These are phyloP conservation scores for Phyto melanocephala DNA, from an alignment of 2,888 invertebrate species.

Conservation along the genomic window DNA sequence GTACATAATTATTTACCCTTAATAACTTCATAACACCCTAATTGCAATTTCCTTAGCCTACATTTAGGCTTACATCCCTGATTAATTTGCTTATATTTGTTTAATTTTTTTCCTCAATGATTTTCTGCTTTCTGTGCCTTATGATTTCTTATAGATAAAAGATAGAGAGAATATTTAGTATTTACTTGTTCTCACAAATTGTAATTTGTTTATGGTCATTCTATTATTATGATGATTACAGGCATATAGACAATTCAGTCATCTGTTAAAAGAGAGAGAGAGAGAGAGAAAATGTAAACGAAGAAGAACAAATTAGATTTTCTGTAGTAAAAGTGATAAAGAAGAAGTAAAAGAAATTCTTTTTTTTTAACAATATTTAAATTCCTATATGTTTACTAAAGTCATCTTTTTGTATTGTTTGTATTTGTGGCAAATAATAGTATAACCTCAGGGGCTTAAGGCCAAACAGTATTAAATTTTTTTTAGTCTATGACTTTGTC, in stretches of 20 bases:
- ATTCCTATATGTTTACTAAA: conserved; percentile 33
- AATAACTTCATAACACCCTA: no score
- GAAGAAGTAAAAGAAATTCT: no score
- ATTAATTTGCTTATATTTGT: conserved; percentile 31
- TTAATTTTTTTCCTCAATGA: conserved; percentile 59
- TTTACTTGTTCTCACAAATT: conserved; percentile 49
- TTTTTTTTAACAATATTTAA: no score
- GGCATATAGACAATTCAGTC: conserved; percentile 66
- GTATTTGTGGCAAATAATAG: background rate
- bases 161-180: conserved; percentile 5
- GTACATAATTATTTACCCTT: no score
- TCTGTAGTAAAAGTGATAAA: no score
- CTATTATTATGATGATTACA: conserved; percentile 45
- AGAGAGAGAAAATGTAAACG: conserved; percentile 67
- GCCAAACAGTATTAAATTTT: background rate
- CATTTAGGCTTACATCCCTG: conserved; percentile 19
- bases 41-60: conserved; percentile 30
- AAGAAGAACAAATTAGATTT: conserved; percentile 67
- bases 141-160: conserved; percentile 8
- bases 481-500: background rate
- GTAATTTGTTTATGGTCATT: conserved; percentile 55
- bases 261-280: conserved; percentile 67
- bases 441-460: background rate
- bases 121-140: conserved; percentile 44
- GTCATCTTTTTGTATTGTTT: background rate